Evolutionary conservation across 2,113 vertebrate species (phyloP), one percentile per base, ranked within the genome.

Genomic region (Ammospiza nelsoni): DNA sequence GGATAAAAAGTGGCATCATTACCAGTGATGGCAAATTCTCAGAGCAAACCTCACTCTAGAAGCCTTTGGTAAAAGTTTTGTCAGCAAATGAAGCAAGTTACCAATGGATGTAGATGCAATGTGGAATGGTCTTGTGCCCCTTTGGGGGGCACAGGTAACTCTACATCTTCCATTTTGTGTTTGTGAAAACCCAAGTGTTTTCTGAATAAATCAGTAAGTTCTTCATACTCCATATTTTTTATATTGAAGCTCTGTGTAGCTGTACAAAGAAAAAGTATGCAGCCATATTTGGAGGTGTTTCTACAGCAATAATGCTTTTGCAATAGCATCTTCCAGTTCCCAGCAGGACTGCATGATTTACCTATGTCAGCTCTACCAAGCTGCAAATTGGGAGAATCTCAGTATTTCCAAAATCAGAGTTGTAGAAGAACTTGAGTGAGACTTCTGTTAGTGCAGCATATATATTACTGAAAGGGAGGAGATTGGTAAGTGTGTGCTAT

Each of bases 401-500:
- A 39, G 3, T 69, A 33, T 85, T 90, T 83, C 44, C 39, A 37
- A 79, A 85, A 58, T 87, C 8, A 28, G 16, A 44, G 22, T 20
- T 80, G 37, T 41, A 68, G 44, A 55, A 85, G 52, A 73, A 69
- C 21, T 76, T 23, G 4, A 19, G 21, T 68, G 59, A 66, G 58
- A 51, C 29, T 39, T n/a, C n/a, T 57, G 27, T 52, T 88, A 75
- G 9, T 65, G n/a, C 41, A 74, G 19, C 21, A 11, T 44, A 15
- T 54, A 11, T 44, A 5, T 49, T 63, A 37, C 44, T 69, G 44
- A 21, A 76, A 39, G 37, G 15, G 25, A 73, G 31, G 35, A 73
- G 51, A 46, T 5, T n/a, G 18, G 5, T 15, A 48, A 39, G 6
- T 29, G 2, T 2, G 1, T 82, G 18, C 22, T 72, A 0, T 44